phyloP scores from a whole-genome alignment of 2,113 vertebrate genomes.

The Oceanites oceanicus region DNA sequence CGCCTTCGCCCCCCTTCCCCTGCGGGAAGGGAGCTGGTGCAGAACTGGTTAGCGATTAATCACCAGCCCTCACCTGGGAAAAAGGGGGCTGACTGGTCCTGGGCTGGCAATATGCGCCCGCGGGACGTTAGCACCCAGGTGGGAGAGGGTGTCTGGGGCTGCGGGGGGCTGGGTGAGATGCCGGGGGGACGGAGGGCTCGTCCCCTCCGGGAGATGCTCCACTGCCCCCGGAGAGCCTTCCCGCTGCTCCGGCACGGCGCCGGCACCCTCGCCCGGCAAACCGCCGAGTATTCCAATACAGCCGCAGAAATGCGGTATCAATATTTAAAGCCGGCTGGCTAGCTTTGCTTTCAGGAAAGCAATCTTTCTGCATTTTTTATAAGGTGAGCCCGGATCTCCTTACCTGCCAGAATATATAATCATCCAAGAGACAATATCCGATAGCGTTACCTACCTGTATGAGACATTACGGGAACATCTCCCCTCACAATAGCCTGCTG shows the following conservation, averaged over 20 bases:
- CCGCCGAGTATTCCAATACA: not conserved
- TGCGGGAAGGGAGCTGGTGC: too few species aligned
- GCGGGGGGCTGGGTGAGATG: not conserved
- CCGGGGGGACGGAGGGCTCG: not conserved
- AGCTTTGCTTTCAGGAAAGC: slow-evolving; percentile 38
- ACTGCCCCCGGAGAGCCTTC: accelerated
- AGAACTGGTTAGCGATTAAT: not conserved
- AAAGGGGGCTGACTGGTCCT: accelerated
- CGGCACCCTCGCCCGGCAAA: accelerated
- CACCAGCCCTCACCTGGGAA: not conserved
- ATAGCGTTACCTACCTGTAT: not conserved
- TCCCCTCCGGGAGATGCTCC: not conserved
- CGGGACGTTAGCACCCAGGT: accelerated
- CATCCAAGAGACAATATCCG: not conserved
- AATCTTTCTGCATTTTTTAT: slow-evolving; percentile 67
- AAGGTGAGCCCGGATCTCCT: not conserved
- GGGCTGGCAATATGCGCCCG: accelerated
- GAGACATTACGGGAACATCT: not conserved
- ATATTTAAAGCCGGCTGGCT: slow-evolving; percentile 10
- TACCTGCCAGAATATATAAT: not conserved
- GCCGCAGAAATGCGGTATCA: not conserved
- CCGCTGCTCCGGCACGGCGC: accelerated
- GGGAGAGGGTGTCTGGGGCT: not conserved
- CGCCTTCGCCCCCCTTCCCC: not conserved
- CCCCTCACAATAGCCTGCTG: not conserved